phyloP scores from a whole-genome alignment of 2,888 invertebrate genomes.

The Mythimna lalbum region DNA sequence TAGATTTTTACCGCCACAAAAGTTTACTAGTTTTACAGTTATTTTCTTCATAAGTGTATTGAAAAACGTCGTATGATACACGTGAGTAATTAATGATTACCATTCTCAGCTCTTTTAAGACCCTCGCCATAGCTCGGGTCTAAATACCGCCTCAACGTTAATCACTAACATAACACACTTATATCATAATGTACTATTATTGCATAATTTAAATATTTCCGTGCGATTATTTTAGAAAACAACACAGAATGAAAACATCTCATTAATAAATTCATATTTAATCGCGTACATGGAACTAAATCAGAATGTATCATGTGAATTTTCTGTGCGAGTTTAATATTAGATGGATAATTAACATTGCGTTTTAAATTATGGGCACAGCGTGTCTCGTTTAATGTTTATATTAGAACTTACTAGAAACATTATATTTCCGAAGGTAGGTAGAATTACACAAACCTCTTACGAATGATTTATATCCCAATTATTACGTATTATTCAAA shows the following conservation, averaged over 20 bases:
- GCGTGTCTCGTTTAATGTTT: conserved; percentile 1
- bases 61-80: too few relatives aligned
- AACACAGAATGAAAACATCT: neutral
- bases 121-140: too few relatives aligned
- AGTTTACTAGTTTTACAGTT: too few relatives aligned
- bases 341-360: conserved; percentile 11
- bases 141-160: too few relatives aligned
- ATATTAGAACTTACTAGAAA: conserved; percentile 2
- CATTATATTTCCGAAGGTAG: neutral
- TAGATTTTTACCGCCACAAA: too few relatives aligned
- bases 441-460: neutral
- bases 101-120: too few relatives aligned
- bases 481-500: neutral
- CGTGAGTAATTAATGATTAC: too few relatives aligned
- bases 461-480: neutral
- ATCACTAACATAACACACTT: too few relatives aligned
- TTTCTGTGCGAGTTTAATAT: conserved; percentile 12
- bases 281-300: conserved; percentile 7
- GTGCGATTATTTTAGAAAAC: neutral
- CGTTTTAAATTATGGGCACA: conserved; percentile 1
- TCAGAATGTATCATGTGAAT: conserved; percentile 13
- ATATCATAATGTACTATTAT: too few relatives aligned
- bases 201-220: neutral
- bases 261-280: conserved; percentile 6
- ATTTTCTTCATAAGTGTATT: too few relatives aligned